Evolutionary conservation across 2,113 vertebrate genomes (phyloP), one percentile per base, ranked within the genome.

Genomic region (human (Homo sapiens)): DNA sequence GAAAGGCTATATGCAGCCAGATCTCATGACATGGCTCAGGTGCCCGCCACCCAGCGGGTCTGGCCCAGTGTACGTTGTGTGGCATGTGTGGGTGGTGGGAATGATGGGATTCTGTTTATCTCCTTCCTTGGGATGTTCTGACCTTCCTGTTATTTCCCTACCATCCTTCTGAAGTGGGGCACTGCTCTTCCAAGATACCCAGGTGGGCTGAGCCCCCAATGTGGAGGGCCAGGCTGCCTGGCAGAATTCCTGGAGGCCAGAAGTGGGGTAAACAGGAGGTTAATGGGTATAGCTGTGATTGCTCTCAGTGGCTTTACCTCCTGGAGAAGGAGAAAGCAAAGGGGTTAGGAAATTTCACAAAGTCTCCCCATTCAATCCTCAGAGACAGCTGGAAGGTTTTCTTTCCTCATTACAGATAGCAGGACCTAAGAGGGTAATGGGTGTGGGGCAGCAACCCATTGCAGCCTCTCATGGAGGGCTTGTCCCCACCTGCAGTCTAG

Each of bases 361-460:
- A 8, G 72, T 6, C 30, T 38, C 9, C 2, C 27, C 30, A 32
- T 9, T 38, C 57, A 20, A n/a, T 17, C 32, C 48, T 48, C 90
- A 16, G 30, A 64, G 35, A 45, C 8, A 55, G 59, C 68, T 4
- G 2, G 17, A 73, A 61, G 45, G 8, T 16, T 76, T 55, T 30
- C 72, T 38, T 45, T 61, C 14, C 3, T 0, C 0, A 0, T 9
- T 61, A 22, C 0, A 4, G 6, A 8, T 3, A 20, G 10, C 22
- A 40, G 27, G 70, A 23, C 35, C 70, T 57, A 13, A n/a, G 13
- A 8, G 68, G 9, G 2, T 7, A 32, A 50, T 0, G 52, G 27
- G 35, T 38, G 27, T 80, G 0, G 4, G 27, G 20, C 10, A 17
- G 50, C 75, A 11, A 25, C 40, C n/a, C 17, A 5, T 7, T 45